These are phyloP conservation scores for Drosophila neoperkinsi DNA, from an alignment of 2,888 invertebrate genomes.

Conservation along the genomic window DNA sequence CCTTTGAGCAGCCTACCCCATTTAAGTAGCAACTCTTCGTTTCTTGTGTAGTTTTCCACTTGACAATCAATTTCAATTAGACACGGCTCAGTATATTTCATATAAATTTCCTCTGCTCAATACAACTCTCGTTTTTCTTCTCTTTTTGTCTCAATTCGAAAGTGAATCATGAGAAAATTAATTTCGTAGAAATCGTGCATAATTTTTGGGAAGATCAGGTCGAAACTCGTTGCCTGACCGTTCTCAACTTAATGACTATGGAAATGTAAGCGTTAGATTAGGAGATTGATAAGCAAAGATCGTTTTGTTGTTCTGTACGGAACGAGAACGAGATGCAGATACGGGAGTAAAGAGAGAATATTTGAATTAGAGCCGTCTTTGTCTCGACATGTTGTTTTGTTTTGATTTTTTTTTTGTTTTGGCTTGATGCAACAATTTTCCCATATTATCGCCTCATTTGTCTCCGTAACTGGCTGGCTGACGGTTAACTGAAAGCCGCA, in stretches of 20 bases:
- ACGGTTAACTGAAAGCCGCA: slow-evolving; percentile 60
- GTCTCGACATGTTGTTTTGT: slow-evolving; percentile 12
- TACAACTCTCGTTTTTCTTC: slow-evolving; percentile 39
- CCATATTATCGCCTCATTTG: slow-evolving; percentile 71
- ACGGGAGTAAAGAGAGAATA: slow-evolving; percentile 19
- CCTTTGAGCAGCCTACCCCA: slow-evolving; percentile 18
- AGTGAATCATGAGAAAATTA: slow-evolving; percentile 74
- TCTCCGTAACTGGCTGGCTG: slow-evolving; percentile 39
- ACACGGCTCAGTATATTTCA: slow-evolving; percentile 21
- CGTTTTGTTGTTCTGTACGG: slow-evolving; percentile 43
- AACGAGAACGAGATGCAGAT: neutral
- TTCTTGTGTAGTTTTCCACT: slow-evolving; percentile 28
- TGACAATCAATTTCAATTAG: slow-evolving; percentile 74
- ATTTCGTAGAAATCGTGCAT: slow-evolving; percentile 70
- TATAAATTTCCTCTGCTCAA: slow-evolving; percentile 2
- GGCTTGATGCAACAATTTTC: slow-evolving; percentile 33
- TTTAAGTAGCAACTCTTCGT: slow-evolving; percentile 27
- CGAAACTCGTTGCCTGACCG: slow-evolving; percentile 52
- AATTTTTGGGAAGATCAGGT: slow-evolving; percentile 68
- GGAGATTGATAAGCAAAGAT: slow-evolving; percentile 52
- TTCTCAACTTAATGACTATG: slow-evolving; percentile 69
- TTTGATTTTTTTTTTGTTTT: slow-evolving; percentile 4
- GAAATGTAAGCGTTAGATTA: slow-evolving; percentile 58
- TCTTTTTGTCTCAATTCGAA: slow-evolving; percentile 17
- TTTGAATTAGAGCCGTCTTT: slow-evolving; percentile 54